These are phyloP conservation scores for Aleiodes alternator DNA, from an alignment of 2,888 invertebrate genomes.

Conservation along the genomic window DNA sequence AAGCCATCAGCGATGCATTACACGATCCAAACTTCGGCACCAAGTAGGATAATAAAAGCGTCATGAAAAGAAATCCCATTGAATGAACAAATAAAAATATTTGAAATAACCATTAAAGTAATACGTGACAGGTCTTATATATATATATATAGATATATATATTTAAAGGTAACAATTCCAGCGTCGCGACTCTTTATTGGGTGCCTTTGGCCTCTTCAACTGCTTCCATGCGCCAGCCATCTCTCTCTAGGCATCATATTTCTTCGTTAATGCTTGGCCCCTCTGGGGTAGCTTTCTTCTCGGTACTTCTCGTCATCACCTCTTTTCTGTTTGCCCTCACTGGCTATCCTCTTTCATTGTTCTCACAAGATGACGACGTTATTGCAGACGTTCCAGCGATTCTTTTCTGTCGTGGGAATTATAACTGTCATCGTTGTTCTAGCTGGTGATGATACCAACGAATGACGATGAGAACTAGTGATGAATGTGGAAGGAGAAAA, in stretches of 20 bases:
- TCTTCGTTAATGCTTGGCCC: constrained; percentile 49
- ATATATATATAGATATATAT: neutral
- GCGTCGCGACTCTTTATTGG: constrained; percentile 40
- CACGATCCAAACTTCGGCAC: neutral
- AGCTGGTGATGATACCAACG: constrained; percentile 1
- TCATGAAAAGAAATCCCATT: constrained; percentile 8
- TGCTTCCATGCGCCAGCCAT: neutral
- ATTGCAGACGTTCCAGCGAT: constrained; percentile 21
- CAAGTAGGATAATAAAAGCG: neutral
- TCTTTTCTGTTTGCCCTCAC: neutral
- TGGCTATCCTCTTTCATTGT: constrained; percentile 36
- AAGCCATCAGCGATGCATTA: neutral
- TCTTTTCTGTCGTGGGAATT: constrained; percentile 24
- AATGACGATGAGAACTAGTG: neutral
- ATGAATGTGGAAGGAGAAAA: neutral
- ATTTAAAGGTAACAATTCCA: constrained; percentile 25
- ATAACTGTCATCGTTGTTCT: constrained; percentile 1
- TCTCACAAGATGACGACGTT: constrained; percentile 31
- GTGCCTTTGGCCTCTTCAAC: constrained; percentile 6
- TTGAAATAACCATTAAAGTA: constrained; percentile 9
- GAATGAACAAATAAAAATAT: constrained; percentile 1
- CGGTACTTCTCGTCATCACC: neutral
- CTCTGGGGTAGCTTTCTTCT: constrained; percentile 17
- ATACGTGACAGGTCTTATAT: constrained; percentile 4
- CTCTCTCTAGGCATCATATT: constrained; percentile 34